Evolutionary conservation across 1,140 invertebrate genomes (phyloP), one percentile per base, ranked within the genome.

Genomic region (Saccostrea glomerata): DNA sequence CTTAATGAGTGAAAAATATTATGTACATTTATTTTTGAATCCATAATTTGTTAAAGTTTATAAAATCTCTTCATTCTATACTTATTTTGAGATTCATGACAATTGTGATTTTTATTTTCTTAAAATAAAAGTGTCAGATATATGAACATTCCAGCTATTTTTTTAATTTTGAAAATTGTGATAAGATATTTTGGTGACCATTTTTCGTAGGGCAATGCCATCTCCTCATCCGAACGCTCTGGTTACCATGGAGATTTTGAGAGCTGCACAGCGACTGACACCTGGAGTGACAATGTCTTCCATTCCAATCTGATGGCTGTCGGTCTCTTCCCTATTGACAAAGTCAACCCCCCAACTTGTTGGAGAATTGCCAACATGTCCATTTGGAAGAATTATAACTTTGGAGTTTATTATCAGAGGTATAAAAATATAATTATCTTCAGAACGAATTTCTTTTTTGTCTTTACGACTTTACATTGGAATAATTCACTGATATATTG

Each of bases 181-280:
- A 12, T 86, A 66, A 66, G 2, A n/a, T n/a, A n/a, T 66, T n/a
- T 36, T 47, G 47, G 47, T 47, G 5, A 9, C 0, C 47, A 2
- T 47, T 63, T 20, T 63, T 88, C 92, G 0, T 40, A 87, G 15
- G 89, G 90, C 54, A 94, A 94, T 85, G 85, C 91, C 13, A 91
- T 94, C 40, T 90, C 93, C 84, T 93, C 93, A 9, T 89, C 91
- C 7, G 93, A 95, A 82, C 86, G 94, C 25, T 63, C 89, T 7
- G 93, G 89, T 12, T 92, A 90, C 77, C 91, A 90, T 55, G 86
- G 92, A 13, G 56, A 55, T 23, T 92, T 92, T 15, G 91, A 93
- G 84, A 93, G 93, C 73, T 36, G 66, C 36, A 82, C 86, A 15
- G 85, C 58, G 15, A 84, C 86, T 20, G 82, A 90, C n/a, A 73